These are phyloP conservation scores for Panzeria rudis DNA, from an alignment of 2,888 invertebrate genomes.

Conservation along the genomic window DNA sequence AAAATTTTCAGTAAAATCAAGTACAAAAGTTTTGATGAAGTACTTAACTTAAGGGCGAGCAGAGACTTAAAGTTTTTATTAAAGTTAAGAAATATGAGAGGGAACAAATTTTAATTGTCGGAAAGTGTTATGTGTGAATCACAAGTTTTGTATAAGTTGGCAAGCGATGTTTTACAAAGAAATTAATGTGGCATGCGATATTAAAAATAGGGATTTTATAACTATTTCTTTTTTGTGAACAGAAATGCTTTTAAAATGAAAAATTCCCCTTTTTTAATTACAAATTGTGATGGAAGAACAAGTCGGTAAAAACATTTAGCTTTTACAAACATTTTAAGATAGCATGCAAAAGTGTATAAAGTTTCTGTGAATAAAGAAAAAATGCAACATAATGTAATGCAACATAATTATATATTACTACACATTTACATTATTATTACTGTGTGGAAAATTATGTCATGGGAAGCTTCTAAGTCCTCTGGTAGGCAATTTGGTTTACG, in stretches of 20 bases:
- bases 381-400: not conserved
- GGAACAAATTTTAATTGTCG: slow-evolving; percentile 9
- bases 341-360: not conserved
- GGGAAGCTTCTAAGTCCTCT: too few relatives aligned
- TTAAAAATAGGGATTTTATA: not conserved
- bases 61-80: slow-evolving; percentile 8
- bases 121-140: slow-evolving; percentile 19
- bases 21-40: not conserved
- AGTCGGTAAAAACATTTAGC: too few relatives aligned
- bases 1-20: not conserved
- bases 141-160: slow-evolving; percentile 2
- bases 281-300: not conserved
- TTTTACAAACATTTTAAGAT: too few relatives aligned
- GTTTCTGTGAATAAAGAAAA: not conserved
- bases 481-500: too few relatives aligned
- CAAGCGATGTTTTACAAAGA: not conserved
- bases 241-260: not conserved
- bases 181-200: slow-evolving; percentile 13
- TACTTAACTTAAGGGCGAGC: not conserved
- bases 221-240: not conserved
- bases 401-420: too few relatives aligned
- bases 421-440: too few relatives aligned
- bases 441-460: too few relatives aligned
- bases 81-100: not conserved
- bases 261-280: not conserved